These are phyloP conservation scores for Lepidotrigona ventralis DNA, from an alignment of 1,140 invertebrate genomes.

Conservation along the genomic window DNA sequence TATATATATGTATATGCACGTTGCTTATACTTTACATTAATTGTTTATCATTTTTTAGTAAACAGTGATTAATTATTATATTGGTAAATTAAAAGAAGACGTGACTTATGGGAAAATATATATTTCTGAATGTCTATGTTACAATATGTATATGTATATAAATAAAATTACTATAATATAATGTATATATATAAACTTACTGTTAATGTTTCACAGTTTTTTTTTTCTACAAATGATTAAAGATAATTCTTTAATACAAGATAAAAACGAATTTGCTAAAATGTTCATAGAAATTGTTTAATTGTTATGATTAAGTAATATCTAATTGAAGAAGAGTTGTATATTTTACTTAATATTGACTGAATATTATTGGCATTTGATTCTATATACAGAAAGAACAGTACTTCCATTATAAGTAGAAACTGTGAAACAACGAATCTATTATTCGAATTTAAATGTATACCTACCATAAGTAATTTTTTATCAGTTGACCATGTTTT, in stretches of 20 bases:
- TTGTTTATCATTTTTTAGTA: background rate
- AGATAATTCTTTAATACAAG: slow-evolving; percentile 43
- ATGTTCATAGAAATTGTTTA: background rate
- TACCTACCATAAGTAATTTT: no score
- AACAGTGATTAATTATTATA: background rate
- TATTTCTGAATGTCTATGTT: slow-evolving; percentile 63
- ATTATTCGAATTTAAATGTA: background rate
- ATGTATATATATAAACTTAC: slow-evolving; percentile 39
- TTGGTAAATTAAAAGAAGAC: background rate
- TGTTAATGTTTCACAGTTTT: slow-evolving; percentile 50
- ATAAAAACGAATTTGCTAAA: slow-evolving; percentile 28
- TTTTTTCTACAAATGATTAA: slow-evolving; percentile 21
- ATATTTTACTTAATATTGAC: background rate
- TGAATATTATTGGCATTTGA: background rate
- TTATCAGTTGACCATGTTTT: background rate
- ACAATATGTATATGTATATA: slow-evolving; percentile 48
- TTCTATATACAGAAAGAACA: background rate
- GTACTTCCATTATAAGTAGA: background rate
- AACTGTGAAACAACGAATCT: slow-evolving; percentile 29
- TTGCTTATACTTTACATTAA: background rate
- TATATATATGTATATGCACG: background rate
- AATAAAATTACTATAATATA: no score
- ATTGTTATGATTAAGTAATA: background rate
- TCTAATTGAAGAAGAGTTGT: background rate
- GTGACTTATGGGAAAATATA: slow-evolving; percentile 64